Percentiles rank a stretch among this genome's conserved stretches.
These are phyloP conservation scores for Natator depressus DNA, from an alignment of 2,113 vertebrate genomes.

Conservation along the genomic window DNA sequence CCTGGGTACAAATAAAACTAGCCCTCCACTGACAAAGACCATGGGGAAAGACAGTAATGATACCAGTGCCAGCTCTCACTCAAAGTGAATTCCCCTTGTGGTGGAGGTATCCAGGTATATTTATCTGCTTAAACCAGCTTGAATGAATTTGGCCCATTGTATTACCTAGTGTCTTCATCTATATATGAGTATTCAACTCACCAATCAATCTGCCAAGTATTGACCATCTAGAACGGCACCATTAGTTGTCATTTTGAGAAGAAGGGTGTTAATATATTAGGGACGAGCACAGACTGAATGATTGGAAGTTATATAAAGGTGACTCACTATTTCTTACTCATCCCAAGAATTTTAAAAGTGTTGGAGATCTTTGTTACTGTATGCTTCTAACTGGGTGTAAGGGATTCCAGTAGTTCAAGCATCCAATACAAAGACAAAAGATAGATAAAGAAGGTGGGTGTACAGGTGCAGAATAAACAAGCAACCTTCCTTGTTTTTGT, in stretches of 20 bases:
- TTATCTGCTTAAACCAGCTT: not conserved
- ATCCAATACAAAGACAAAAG: not conserved
- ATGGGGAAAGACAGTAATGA: not conserved
- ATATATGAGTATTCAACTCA: not conserved
- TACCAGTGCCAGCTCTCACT: not conserved
- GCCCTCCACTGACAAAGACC: not conserved
- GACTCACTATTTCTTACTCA: not conserved
- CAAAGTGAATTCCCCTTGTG: not conserved
- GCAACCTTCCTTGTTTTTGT: not conserved
- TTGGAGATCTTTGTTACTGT: too few relatives aligned
- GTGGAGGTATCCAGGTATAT: not conserved
- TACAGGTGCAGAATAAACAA: not conserved
- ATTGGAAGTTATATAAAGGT: not conserved
- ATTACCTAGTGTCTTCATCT: not conserved
- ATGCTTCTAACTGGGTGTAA: not conserved
- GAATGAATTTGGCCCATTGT: accelerated
- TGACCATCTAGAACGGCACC: not conserved
- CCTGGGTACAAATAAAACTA: not conserved
- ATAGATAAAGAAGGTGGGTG: not conserved
- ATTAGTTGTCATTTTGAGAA: not conserved
- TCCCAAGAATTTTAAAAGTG: not conserved
- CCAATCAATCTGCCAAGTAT: not conserved
- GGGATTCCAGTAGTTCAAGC: not conserved
- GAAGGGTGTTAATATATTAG: not conserved
- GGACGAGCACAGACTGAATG: too few relatives aligned